phyloP scores from a whole-genome alignment of 2,797 vertebrate genomes.

The Lacerta viridis region DNA sequence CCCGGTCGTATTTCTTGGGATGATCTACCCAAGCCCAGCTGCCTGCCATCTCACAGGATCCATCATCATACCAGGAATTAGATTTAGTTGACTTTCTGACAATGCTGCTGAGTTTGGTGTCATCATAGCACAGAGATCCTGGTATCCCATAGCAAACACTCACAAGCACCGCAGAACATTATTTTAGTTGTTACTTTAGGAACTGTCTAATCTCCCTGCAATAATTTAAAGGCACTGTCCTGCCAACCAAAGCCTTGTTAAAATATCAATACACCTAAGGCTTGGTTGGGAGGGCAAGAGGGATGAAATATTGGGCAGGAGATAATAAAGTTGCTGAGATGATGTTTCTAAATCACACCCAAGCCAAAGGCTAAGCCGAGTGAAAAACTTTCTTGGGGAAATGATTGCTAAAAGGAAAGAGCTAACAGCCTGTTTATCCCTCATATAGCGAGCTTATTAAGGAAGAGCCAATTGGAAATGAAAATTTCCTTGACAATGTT shows the following conservation, averaged over 20 bases:
- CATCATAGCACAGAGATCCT: not conserved
- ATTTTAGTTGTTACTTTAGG: conserved; percentile 24
- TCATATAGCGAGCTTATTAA: not conserved
- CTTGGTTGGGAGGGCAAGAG: conserved; percentile 63
- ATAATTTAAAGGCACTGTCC: conserved; percentile 40
- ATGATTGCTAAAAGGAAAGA: not conserved
- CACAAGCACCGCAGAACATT: not conserved
- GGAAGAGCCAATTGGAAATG: not conserved
- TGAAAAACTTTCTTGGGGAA: conserved; percentile 14
- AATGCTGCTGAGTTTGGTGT: not conserved
- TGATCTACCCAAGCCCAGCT: too few relatives aligned
- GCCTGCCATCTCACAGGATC: too few relatives aligned
- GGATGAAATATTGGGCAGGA: conserved; percentile 62
- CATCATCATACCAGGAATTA: not conserved
- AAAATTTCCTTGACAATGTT: not conserved
- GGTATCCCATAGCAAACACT: not conserved
- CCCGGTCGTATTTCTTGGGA: too few relatives aligned
- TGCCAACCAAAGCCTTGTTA: conserved; percentile 21
- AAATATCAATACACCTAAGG: conserved; percentile 65
- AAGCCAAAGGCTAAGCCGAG: conserved; percentile 20
- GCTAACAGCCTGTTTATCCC: not conserved
- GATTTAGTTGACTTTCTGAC: not conserved
- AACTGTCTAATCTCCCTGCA: not conserved
- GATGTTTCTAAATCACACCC: conserved; percentile 27
- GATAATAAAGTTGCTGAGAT: conserved; percentile 42